phyloP scores from a whole-genome alignment of 2,113 vertebrate species.

The Sakesphorus luctuosus region DNA sequence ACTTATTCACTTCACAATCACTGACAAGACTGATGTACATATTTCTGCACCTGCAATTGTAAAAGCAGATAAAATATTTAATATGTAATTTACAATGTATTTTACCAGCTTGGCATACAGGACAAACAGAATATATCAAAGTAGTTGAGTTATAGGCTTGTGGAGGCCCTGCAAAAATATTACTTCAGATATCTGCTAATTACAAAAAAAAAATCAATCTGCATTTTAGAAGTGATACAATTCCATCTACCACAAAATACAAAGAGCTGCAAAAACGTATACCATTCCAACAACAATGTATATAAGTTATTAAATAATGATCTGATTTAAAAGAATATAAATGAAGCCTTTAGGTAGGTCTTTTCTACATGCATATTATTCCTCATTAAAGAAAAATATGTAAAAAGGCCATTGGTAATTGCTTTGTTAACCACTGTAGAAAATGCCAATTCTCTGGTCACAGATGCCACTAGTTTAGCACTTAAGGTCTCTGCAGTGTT shows the following conservation, averaged over 20 bases:
- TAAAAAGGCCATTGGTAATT: slow-evolving; percentile 88
- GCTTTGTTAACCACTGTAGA: slow-evolving; percentile 86
- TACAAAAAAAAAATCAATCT: slow-evolving; percentile 72
- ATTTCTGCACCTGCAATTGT: slow-evolving; percentile 80
- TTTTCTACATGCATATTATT: slow-evolving; percentile 89
- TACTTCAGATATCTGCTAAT: slow-evolving; percentile 79
- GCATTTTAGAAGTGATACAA: slow-evolving; percentile 79
- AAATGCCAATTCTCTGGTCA: slow-evolving; percentile 86
- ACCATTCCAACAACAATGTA: slow-evolving; percentile 84
- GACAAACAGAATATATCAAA: slow-evolving; percentile 82
- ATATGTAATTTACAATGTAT: slow-evolving; percentile 83
- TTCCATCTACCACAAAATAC: slow-evolving; percentile 84
- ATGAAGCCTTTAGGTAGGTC: slow-evolving; percentile 86
- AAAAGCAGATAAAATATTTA: slow-evolving; percentile 90
- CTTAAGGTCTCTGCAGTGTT: slow-evolving; percentile 86
- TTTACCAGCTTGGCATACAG: slow-evolving; percentile 84
- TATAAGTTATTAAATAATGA: slow-evolving; percentile 94
- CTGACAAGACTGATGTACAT: slow-evolving; percentile 79
- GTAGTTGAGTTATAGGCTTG: slow-evolving; percentile 81
- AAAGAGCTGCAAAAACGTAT: slow-evolving; percentile 82
- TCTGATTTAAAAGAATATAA: slow-evolving; percentile 88
- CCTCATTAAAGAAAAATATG: slow-evolving; percentile 82
- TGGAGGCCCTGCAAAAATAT: slow-evolving; percentile 84
- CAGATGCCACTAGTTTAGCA: slow-evolving; percentile 85
- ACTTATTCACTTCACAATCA: slow-evolving; percentile 80